Evolutionary conservation across 2,888 invertebrate species (phyloP).

Genomic region (Slavum lentiscoides): DNA sequence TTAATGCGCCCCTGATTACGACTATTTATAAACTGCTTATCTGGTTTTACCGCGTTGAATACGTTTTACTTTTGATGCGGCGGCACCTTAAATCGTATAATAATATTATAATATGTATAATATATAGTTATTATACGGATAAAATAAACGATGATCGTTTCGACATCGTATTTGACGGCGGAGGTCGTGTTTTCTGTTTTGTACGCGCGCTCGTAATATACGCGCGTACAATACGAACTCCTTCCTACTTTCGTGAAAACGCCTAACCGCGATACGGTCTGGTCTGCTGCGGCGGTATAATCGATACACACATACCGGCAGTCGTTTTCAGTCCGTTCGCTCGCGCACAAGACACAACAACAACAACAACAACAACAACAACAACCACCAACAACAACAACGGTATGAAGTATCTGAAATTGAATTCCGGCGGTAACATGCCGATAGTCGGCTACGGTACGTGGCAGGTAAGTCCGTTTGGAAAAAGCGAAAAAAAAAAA

Average conservation of each 20-base stretch:
- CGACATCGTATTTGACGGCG: too few species aligned
- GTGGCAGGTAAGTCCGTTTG: slow-evolving; percentile 69
- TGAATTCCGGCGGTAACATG: slow-evolving; percentile 61
- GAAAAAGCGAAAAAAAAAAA: too few species aligned
- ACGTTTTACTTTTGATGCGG: too few species aligned
- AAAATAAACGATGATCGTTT: too few species aligned
- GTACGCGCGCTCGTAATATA: neutral
- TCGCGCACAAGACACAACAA: neutral
- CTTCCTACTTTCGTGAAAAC: neutral
- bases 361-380: neutral
- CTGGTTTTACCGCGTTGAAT: too few species aligned
- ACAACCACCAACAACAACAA: neutral
- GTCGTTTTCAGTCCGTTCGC: neutral
- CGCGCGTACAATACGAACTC: neutral
- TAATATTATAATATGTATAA: too few species aligned
- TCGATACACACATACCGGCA: neutral
- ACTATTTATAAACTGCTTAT: too few species aligned
- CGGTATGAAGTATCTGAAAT: neutral
- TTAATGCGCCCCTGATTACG: too few species aligned
- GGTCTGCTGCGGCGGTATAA: neutral
- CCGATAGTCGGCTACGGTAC: slow-evolving; percentile 77
- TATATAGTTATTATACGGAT: too few species aligned
- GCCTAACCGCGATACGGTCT: neutral
- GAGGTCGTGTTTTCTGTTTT: too few species aligned
- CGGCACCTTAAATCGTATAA: too few species aligned